Base-by-base conservation (phyloP, 2,888 invertebrate genomes). In the Pseudoips prasinana region DNA sequence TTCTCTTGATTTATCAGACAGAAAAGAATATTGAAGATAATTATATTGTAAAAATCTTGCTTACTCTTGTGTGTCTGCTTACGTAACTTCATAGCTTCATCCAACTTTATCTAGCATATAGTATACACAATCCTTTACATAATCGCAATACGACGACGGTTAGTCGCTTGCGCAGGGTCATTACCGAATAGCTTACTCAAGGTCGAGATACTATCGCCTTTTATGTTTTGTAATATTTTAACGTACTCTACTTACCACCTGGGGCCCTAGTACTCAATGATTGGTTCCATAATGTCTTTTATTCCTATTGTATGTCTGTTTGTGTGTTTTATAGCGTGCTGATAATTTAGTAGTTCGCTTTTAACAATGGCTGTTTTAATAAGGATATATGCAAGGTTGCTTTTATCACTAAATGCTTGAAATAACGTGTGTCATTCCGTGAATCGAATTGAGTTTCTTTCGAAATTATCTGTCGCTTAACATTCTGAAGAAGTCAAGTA, bases 171-270 rank as follows among this genome's bases (percentile, higher is more conserved):
- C 67, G 62, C 76, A 73, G 72, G 73, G 77, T 79, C 78, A 78
- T 75, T 78, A 75, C 63, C 78, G 59, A 77, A 72, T 63, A 58
- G 62, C 64, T 49, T 58, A 52, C 58, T 64, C 79, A 80, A 80
- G 80, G 80, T 58, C 73, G 64, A 58, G 69, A 62, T 66, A 48
- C 46, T 73, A 72, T 70, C 73, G 63, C 46, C 42, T 46, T 51
- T 58, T 49, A 54, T 58, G 58, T 58, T 58, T 58, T 47, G 49
- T 47, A 51, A 56, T 56, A 49, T 59, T 57, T 50, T 28, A 40
- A 54, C 49, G 37, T 35, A 53, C 46, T 45, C 41, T 39, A 45
- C 43, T 58, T 45, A 56, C 51, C 58, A 60, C 53, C 51, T 61
- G 60, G 60, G 44, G 57, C 44, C 51, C 29, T 50, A 35, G 34